phyloP scores from a whole-genome alignment of 2,113 vertebrate species.

The Bolborhynchus lineola region DNA sequence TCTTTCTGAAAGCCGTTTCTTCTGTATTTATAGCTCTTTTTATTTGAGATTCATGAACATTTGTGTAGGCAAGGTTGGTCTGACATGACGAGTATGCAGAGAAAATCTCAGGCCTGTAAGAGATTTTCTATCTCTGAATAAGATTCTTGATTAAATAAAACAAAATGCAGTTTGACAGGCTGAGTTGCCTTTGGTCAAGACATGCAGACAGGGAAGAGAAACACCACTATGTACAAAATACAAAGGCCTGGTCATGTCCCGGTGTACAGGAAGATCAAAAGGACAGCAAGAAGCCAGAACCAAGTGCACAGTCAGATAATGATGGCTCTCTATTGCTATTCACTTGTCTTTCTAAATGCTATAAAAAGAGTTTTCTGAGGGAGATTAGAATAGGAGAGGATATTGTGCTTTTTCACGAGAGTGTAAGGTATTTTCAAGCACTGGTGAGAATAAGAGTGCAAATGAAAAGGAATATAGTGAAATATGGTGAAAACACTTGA shows the following conservation, averaged over 20 bases:
- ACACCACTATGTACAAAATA: neutral
- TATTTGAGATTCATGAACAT: neutral
- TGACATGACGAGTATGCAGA: neutral
- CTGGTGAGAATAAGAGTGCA: neutral
- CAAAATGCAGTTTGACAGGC: neutral
- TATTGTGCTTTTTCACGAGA: neutral
- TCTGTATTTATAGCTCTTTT: neutral
- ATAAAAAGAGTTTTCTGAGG: neutral
- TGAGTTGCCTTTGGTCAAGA: conserved; percentile 7
- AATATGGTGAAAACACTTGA: neutral
- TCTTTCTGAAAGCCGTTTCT: neutral
- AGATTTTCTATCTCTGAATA: neutral
- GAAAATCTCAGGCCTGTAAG: neutral
- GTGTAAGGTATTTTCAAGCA: neutral
- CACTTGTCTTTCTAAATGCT: neutral
- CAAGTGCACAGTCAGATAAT: neutral
- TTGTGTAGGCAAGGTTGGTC: neutral
- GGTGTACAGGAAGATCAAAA: neutral
- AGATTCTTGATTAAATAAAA: conserved; percentile 18
- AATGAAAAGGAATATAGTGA: neutral
- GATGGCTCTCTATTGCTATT: neutral
- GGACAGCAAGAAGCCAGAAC: neutral
- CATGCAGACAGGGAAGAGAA: neutral
- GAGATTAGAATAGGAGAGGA: neutral
- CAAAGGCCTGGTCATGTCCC: neutral